Evolutionary conservation across 2,113 vertebrate species (phyloP), one percentile per base, ranked within the genome.

Genomic region (Chitala chitala): DNA sequence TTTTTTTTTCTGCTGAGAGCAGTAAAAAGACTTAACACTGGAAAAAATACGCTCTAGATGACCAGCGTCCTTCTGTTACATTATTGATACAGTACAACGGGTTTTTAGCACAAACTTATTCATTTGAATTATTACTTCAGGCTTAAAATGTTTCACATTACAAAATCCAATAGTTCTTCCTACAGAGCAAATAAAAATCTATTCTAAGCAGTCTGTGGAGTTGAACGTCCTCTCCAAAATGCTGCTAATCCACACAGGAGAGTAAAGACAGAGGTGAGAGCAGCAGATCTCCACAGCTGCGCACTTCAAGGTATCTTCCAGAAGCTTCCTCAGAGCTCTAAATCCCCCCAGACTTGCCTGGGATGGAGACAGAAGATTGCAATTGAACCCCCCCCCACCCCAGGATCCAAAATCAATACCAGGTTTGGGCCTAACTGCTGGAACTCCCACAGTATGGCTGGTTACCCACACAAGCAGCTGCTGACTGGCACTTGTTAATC

Each of bases 321-420:
- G 61, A 10, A 42, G 24, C 24, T 40, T 44, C 44, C 24, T 15
- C 64, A 15, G 15, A 44, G 24, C 38, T 66, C 40, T 24, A 17
- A 66, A 66, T n/a, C 22, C 42, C 58, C 64, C 8, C 64, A 46
- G 64, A n/a, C n/a, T 46, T 12, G 38, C 42, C 64, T 46, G 42
- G 42, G 64, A 15, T 46, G n/a, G 64, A 66, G 64, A 66, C 26
- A 9, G 64, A 46, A 15, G 42, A 68, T 26, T 46, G 64, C 42
- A 48, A 68, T 66, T 24, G 38, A 46, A 66, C n/a, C 29, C 26
- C 22, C 42, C 22, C n/a, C n/a, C n/a, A n/a, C n/a, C n/a, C n/a
- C n/a, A n/a, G n/a, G n/a, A n/a, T 46, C n/a, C 29, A 68, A 68
- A 46, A 68, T 48, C 64, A 48, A 68, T 48, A 68, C 5, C 64